Evolutionary conservation across 2,888 invertebrate genomes (phyloP), one percentile per base, ranked within the genome.

Genomic region (Adineta ricciae): DNA sequence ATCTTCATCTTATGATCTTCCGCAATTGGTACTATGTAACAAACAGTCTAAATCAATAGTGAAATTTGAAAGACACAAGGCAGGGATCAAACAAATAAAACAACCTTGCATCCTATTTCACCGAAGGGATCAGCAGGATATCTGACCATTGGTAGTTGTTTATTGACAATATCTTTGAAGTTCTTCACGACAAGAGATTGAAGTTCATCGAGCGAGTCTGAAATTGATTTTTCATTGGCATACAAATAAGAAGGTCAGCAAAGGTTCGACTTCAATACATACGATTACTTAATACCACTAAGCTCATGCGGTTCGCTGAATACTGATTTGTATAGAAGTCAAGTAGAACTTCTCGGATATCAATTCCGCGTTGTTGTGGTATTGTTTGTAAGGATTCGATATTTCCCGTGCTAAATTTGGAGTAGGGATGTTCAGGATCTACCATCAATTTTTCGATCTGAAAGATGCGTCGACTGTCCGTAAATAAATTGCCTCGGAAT

Each of bases 331-430:
- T 91, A 91, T 99, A 96, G 90, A 97, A 99, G 88, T 95, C 93
- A 0, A 98, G 92, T n/a, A 99, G 91, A 87, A 94, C 95, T 86
- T 94, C 93, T 32, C 97, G 92, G 4, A 96, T 94, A 90, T 95
- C 93, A 24, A 96, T 93, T n/a, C 94, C 94, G 87, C 93, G 93
- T 86, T 93, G 91, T 89, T 94, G 94, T 0, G 97, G 96, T 84
- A 93, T 92, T 0, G 92, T 93, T 85, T 94, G 93, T 86, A 98
- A 91, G 0, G 97, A 97, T 0, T 93, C 92, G 87, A 93, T 94
- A 90, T 94, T 92, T 46, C 95, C 96, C 86, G 96, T 96, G 83
- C 96, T 96, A 92, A 99, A 99, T 91, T 96, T 96, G 88, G 94
- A 94, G 90, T 93, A 97, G 0, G 95, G 93, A 91, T 99, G 98